Evolutionary conservation across 1,140 invertebrate genomes (phyloP), one percentile per base, ranked within the genome.

Genomic region (Eupristina koningsbergeri): DNA sequence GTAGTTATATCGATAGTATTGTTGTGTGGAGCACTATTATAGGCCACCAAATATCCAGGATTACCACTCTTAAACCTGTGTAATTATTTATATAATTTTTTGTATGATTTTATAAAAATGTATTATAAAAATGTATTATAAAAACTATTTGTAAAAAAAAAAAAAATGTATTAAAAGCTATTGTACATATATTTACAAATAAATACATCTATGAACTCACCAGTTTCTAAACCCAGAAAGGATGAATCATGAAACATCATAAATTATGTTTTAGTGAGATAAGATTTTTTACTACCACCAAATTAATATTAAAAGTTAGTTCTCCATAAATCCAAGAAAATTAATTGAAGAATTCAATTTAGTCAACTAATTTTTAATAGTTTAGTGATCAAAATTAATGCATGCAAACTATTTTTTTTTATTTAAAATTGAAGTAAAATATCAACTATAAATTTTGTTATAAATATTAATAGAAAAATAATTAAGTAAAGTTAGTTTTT

Each of bases 1-100:
- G 84, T 84, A 0, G 88, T 90, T 26, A 95, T 91, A 87, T 95
- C 92, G n/a, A 93, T 92, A 3, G 78, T 85, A 3, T 90, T 90
- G 0, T 86, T 86, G n/a, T 91, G 69, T 17, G 93, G 88, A 53
- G 91, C 93, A 58, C 94, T 94, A 91, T 96, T 95, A 61, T 94
- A 93, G 0, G 93, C 93, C 2, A 96, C 94, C 76, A 96, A 89
- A 88, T 93, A 95, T 17, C 95, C 95, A 11, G 95, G 95, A 89
- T 94, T 95, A 50, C 95, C 95, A 86, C 94, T 94, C 86, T 95
- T 95, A 74, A 95, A 90, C 91, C 96, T 95, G 81, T 83, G 73
- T 86, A 75, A 89, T 78, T 45, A 71, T 78, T 71, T 58, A 29
- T 69, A 58, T 47, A 11, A 63, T 58, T 69, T 5, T 26, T 83